Base-by-base conservation (phyloP, 1,140 invertebrate species). In the Cotesia vestalis region DNA sequence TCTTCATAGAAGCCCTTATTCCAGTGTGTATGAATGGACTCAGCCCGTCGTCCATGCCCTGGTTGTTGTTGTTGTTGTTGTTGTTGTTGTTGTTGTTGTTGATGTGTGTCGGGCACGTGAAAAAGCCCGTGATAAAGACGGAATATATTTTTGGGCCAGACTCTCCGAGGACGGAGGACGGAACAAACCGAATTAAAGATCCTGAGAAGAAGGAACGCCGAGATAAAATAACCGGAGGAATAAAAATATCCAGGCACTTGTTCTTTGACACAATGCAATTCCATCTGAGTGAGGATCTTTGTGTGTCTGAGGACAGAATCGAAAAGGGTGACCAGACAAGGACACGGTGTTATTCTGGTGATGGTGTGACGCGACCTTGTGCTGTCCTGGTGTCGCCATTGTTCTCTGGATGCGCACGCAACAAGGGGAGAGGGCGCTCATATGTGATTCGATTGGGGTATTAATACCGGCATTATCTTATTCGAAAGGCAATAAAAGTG, bases 321-420 rank as follows among this genome's bases (percentile, higher is more conserved):
- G 11, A 61, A 34, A 36, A 71, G 69, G 17, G 38, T 17, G 27
- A 66, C 40, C 40, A 46, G 40, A 46, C 40, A 46, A 46, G 40
- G 40, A 46, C 40, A 46, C 17, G 11, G 71, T 68, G 71, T 20
- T 36, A 40, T 52, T 40, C 38, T 59, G 17, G 71, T 35, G 53
- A 66, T 52, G 72, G 72, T 75, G 74, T 79, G 78, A 79, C 76
- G 79, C 79, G 80, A 83, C 81, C 81, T 83, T 83, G 81, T 83
- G 74, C 79, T 80, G 81, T 81, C 80, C 73, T 73, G 72, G 78
- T 78, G 78, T 83, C 80, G 81, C 78, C 80, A 83, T 83, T 83
- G 81, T 83, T 77, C 78, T 78, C 75, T 46, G 40, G 40, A 46
- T 46, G 40, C 40, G 40, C 40, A 46, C 40, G 40, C 40, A 46